Evolutionary conservation across 2,797 vertebrate species (phyloP), one percentile per base, ranked within the genome.

Genomic region (Cyclura pinguis): DNA sequence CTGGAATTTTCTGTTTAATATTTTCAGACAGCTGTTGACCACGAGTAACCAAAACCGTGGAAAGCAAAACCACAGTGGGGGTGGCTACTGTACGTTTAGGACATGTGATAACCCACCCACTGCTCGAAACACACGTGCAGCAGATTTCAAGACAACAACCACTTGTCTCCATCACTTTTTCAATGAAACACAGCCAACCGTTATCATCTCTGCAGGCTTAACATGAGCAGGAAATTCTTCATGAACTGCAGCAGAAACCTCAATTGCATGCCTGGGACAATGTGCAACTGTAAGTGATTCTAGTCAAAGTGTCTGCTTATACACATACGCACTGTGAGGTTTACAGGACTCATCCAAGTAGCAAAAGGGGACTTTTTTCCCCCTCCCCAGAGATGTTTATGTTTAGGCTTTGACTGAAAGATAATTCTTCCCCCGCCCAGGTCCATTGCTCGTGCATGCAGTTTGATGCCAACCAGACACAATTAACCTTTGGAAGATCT

Each of bases 401-500:
- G 69, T 87, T 13, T 50, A 1, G 77, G 0, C 76, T 69, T 88
- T 57, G 0, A 16, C 29, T 92, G 4, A 64, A 1, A 86, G 2
- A 0, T 1, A 0, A 0, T 69, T 4, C 16, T 92, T 80, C 55
- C 85, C 92, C 84, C 83, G 35, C 64, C 18, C 8, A 8, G 32
- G 20, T 55, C 81, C 86, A 20, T 0, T 90, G 85, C 20, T 80
- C 59, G 0, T 12, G 0, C 72, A 90, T 72, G 47, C 86, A 72
- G 93, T 0, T 84, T 59, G 4, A 0, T 27, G 7, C 62, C 84
- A 62, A 93, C 67, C 42, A 69, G 93, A 29, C 85, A 92, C 89
- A 93, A 95, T 96, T 94, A 96, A 96, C 95, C 95, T 95, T 92
- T 29, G 90, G 32, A 47, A 55, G 92, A 74, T 29, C 87, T 50